Percentiles rank a stretch among this genome's conserved stretches.
Conservation (phyloP, 2,113 vertebrate genomes). For the Cochlearius cochlearius region DNA sequence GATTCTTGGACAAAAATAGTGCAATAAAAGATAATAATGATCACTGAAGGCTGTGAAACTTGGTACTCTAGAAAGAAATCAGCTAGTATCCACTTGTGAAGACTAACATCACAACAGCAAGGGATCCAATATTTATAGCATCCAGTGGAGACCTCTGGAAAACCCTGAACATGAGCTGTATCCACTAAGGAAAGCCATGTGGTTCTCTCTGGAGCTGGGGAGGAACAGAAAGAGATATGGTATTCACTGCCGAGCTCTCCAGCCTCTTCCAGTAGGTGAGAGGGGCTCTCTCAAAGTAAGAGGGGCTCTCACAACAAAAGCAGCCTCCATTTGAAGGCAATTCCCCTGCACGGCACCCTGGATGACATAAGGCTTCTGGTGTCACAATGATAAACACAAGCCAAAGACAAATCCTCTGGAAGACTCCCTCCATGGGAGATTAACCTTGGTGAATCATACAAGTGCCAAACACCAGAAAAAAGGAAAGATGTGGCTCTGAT, state of each 20-base stretch:
- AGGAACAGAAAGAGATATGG: neutral
- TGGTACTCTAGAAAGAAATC: neutral
- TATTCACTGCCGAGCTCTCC: neutral
- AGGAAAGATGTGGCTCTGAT: neutral
- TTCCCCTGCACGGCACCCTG: neutral
- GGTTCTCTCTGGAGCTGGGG: neutral
- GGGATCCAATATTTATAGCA: neutral
- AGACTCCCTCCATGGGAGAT: neutral
- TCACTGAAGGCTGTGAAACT: neutral
- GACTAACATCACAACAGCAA: neutral
- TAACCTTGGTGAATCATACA: neutral
- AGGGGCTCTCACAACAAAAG: neutral
- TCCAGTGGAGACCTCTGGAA: neutral
- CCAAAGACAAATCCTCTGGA: neutral
- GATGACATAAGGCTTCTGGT: neutral
- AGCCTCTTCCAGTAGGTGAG: neutral
- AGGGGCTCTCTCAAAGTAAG: neutral
- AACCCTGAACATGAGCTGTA: neutral
- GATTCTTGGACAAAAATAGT: neutral
- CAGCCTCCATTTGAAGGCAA: neutral
- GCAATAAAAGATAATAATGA: neutral
- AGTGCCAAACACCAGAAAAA: neutral
- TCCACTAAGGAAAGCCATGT: neutral
- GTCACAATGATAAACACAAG: neutral
- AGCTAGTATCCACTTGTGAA: neutral